phyloP scores from a whole-genome alignment of 2,888 invertebrate genomes.

The Spilosoma lubricipeda region DNA sequence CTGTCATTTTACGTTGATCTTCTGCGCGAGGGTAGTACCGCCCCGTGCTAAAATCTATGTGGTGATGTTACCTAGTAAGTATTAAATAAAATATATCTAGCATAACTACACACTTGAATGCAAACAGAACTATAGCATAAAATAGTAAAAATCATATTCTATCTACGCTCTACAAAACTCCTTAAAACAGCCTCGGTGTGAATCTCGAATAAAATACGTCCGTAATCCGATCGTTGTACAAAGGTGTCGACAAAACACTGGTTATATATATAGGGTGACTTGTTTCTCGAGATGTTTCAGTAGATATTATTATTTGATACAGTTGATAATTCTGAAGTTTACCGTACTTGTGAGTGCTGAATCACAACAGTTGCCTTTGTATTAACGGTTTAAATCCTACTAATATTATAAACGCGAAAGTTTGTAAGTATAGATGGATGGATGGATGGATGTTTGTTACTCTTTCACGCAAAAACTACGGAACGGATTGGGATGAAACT shows the following conservation, averaged over 20 bases:
- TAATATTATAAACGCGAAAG: too few relatives aligned
- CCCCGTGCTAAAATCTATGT: too few relatives aligned
- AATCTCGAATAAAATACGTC: slow-evolving; percentile 17
- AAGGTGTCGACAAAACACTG: slow-evolving; percentile 18
- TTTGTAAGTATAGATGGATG: too few relatives aligned
- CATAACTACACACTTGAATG: neutral
- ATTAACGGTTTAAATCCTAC: neutral
- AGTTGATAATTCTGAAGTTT: neutral
- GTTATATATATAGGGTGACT: slow-evolving; percentile 5
- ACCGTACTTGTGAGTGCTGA: neutral
- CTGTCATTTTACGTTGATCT: too few relatives aligned
- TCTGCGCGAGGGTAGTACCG: too few relatives aligned
- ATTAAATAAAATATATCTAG: neutral
- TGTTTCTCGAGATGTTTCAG: neutral
- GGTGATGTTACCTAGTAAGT: too few relatives aligned
- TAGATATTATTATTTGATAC: neutral
- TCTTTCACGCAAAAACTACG: too few relatives aligned
- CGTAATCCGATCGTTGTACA: slow-evolving; percentile 17
- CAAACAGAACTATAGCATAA: slow-evolving; percentile 1
- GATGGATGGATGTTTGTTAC: too few relatives aligned
- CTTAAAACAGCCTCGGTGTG: slow-evolving; percentile 6
- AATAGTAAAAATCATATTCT: neutral
- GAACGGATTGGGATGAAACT: too few relatives aligned
- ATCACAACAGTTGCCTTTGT: neutral
- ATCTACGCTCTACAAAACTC: neutral